Evolutionary conservation across 2,113 vertebrate genomes (phyloP), one percentile per base, ranked within the genome.

Genomic region (Triplophysa rosa): DNA sequence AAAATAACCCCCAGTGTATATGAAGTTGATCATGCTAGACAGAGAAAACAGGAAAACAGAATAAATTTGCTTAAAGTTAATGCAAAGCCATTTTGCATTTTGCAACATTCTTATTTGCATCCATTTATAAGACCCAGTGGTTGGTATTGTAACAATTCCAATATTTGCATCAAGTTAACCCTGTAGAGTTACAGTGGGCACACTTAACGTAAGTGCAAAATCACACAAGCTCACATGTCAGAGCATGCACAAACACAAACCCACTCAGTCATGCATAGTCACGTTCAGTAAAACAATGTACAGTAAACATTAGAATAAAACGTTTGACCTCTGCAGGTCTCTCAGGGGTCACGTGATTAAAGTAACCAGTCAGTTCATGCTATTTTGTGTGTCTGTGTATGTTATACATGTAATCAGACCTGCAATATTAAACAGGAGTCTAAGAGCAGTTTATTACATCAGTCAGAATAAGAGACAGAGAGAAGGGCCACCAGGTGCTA

Each of bases 351-450:
- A 76, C 24, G 64, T 76, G 61, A 76, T 42, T 64, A 64, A 64
- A 21, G 37, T 64, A 17, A 64, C 24, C 58, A 49, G 58, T 47
- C 24, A 21, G 7, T 23, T 52, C 42, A 21, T 63, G 66, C 59
- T 62, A 16, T 12, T 33, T 1, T 59, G 19, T 54, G 23, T 76
- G 59, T n/a, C n/a, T 62, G 56, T 33, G 29, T 29, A 29, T 14
- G 73, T 54, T 76, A 52, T 37, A 5, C n/a, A 47, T 23, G 49
- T 62, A 70, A 67, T 78, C 63, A 63, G 84, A 84, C 71, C 79
- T 79, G 75, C 67, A 78, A 76, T 82, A 76, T 54, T 80, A 83
- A 89, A 78, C 71, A 62, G 37, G 37, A 73, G 71, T 2, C 37
- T 62, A 37, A 73, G 61, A 23, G 45, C 61, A 42, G 33, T 73